Evolutionary conservation across 2,113 vertebrate genomes (phyloP), one percentile per base, ranked within the genome.

Genomic region (Hypanus sabinus): DNA sequence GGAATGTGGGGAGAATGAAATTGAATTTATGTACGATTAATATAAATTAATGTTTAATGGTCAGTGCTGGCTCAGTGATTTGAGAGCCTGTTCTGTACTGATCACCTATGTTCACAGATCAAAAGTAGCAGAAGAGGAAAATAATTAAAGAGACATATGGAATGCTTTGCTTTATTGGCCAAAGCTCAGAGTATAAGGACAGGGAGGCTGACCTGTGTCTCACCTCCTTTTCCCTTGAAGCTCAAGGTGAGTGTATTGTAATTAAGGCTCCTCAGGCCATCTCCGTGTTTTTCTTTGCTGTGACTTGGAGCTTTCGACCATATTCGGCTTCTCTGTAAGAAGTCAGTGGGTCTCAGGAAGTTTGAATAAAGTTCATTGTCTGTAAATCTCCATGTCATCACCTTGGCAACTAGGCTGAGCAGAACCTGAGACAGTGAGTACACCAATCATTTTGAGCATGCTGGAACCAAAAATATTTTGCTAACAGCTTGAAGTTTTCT

Each of bases 401-500:
- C 85, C 60, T n/a, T 33, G 30, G 85, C 30, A 90, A 90, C 85
- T 30, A 33, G 60, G 60, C 85, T 90, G 60, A 90, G 60, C 33
- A 90, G 60, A 90, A 65, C 60, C 85, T 65, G 85, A 90, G 85
- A 65, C 85, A 90, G 60, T 20, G 85, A 68, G 33, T 33, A 65
- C 62, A 33, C 60, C 85, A 65, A n/a, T 90, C 85, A 90, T 90
- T 60, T 90, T 60, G 60, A 90, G 85, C 16, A 16, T 14, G 62
- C 62, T 65, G 85, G 60, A 90, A 90, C 60, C 60, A 33, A 90
- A 90, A 90, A 90, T 90, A 90, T 90, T 90, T 90, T 68, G 85
- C 85, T 90, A 90, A 90, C 85, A 90, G 85, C 85, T 90, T 90
- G 85, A 90, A 90, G 85, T 90, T 90, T 90, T 90, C 62, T 90